Evolutionary conservation across 2,888 invertebrate species (phyloP), one percentile per base, ranked within the genome.

Genomic region (Eretmocerus hayati): DNA sequence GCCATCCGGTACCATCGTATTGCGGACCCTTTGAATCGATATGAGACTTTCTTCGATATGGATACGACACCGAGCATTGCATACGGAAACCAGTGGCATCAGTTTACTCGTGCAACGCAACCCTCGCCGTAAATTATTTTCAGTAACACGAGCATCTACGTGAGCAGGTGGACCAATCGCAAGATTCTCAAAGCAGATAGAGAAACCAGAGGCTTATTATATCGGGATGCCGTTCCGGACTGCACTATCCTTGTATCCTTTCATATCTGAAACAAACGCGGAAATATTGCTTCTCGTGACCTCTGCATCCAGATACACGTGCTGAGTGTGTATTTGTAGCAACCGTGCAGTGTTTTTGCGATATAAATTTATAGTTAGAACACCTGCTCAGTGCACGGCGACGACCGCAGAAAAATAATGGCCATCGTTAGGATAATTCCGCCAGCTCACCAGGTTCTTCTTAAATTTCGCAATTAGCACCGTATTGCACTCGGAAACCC

Each of bases 101-200:
- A n/a, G n/a, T n/a, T 30, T 20, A 38, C 38, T 44, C 45, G 44
- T 40, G 37, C 40, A 35, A 19, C 49, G 44, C 22, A 40, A 40
- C 49, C 45, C 41, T 45, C 39, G 44, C 22, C 44, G 49, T 49
- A 44, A 49, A 49, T 49, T 45, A 49, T 49, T 49, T 44, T 40
- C 49, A 36, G 41, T 41, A 26, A 32, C 44, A 41, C 49, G 44
- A 41, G 44, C 45, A 21, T n/a, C 44, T 49, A 49, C 49, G 49
- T 49, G 49, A 49, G 44, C 44, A 23, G 49, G 36, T 16, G 31
- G 39, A 49, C 40, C 49, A 49, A 49, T 49, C 36, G 44, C 48
- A 16, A 15, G 33, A 16, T n/a, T n/a, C n/a, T n/a, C n/a, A n/a
- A n/a, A n/a, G n/a, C 26, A 13, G 21, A 32, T 11, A 13, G 21